These are phyloP conservation scores for Bolborhynchus lineola DNA, from an alignment of 2,113 vertebrate species.

Conservation along the genomic window DNA sequence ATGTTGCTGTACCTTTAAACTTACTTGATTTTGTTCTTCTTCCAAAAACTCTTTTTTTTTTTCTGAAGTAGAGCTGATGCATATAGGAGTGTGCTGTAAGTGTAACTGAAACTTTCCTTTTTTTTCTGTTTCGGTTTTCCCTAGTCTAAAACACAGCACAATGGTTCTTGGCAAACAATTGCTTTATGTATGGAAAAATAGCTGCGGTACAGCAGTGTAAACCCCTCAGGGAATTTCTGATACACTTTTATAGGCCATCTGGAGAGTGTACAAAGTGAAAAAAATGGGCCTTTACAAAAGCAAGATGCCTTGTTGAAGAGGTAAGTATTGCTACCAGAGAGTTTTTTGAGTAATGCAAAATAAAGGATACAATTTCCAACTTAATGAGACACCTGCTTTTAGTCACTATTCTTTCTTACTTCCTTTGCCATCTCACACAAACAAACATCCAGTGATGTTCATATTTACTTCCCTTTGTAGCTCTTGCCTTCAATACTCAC, in stretches of 20 bases:
- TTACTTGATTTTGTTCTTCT: not conserved
- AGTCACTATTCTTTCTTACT: not conserved
- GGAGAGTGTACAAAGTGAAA: not conserved
- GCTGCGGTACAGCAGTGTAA: not conserved
- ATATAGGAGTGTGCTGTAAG: not conserved
- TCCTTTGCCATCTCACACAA: not conserved
- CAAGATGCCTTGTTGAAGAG: not conserved
- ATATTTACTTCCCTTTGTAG: not conserved
- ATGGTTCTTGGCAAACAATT: not conserved
- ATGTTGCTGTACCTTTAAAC: not conserved
- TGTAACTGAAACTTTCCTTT: not conserved
- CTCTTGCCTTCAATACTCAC: not conserved
- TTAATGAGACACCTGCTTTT: not conserved
- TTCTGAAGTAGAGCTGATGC: not conserved
- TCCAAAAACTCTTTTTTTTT: not conserved
- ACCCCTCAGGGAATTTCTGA: not conserved
- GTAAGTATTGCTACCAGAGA: not conserved
- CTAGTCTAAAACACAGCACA: not conserved
- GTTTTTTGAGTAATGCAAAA: not conserved
- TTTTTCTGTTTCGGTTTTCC: not conserved
- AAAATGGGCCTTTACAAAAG: not conserved
- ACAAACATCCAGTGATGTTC: fast-evolving
- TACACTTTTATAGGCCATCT: not conserved
- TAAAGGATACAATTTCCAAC: not conserved
- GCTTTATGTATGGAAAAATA: not conserved